phyloP scores from a whole-genome alignment of 2,113 vertebrate genomes.

The Hassar affinis region DNA sequence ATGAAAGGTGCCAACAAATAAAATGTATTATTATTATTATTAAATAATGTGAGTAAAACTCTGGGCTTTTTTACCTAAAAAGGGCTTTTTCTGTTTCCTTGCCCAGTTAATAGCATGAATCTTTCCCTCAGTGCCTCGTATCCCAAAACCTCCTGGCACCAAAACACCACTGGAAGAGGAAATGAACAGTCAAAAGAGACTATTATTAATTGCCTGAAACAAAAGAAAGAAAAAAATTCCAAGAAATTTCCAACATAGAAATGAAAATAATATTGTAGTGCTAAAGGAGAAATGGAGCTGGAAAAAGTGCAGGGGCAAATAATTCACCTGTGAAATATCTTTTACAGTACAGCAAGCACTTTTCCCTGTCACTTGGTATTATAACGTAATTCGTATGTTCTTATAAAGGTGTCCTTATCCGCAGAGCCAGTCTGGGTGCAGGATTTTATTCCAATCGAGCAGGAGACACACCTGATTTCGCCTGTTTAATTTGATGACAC shows the following conservation, averaged over 20 bases:
- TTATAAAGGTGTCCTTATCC: not conserved
- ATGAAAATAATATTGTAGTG: not conserved
- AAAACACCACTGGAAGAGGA: constrained; percentile 79
- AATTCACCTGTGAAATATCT: not conserved
- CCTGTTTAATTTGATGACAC: not conserved
- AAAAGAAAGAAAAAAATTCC: not conserved
- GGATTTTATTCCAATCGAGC: not conserved
- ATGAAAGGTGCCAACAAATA: no score
- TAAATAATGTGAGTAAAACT: no score
- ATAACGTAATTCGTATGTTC: not conserved
- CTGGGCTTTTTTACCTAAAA: constrained; percentile 78
- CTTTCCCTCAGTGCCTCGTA: constrained; percentile 95
- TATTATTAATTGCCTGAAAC: not conserved
- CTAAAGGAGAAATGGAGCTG: not conserved
- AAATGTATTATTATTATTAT: no score
- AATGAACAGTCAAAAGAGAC: not conserved
- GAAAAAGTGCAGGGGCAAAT: not conserved
- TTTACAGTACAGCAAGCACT: not conserved
- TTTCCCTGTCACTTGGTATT: not conserved
- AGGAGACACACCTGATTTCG: not conserved
- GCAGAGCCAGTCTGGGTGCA: not conserved
- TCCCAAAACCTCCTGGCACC: constrained; percentile 94
- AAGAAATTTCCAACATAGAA: not conserved
- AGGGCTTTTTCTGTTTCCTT: constrained; percentile 92
- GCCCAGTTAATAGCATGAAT: constrained; percentile 95